A percentile compares a stretch with the other conserved stretches of the same genome.
These are phyloP conservation scores for Hylia prasina DNA, from an alignment of 2,113 vertebrate species.

Conservation along the genomic window DNA sequence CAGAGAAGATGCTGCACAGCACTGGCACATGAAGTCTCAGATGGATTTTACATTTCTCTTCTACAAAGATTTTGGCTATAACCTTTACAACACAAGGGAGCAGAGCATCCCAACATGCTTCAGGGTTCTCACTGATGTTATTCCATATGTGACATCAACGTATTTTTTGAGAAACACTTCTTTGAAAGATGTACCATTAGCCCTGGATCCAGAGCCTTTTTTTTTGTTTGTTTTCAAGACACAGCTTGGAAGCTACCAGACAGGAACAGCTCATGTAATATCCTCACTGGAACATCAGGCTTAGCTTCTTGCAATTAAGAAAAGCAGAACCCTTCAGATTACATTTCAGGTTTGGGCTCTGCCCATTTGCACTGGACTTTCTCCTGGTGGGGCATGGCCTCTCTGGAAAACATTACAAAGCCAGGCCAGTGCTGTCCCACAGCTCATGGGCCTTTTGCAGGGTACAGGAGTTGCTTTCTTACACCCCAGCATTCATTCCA, in stretches of 20 bases:
- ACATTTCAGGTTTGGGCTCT: neutral
- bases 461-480: neutral
- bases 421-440: neutral
- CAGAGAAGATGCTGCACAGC: neutral
- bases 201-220: neutral
- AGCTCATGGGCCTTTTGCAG: neutral
- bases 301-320: neutral
- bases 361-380: neutral
- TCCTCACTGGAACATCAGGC: neutral
- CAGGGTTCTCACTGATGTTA: neutral
- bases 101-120: neutral
- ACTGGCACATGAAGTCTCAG: neutral
- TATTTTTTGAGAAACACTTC: neutral
- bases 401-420: neutral
- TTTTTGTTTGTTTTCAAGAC: neutral
- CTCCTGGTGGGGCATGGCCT: neutral
- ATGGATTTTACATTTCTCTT: neutral
- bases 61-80: neutral
- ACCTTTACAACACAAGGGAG: neutral
- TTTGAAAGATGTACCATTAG: neutral
- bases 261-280: neutral
- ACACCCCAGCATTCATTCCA: neutral
- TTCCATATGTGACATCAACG: rapidly evolving
- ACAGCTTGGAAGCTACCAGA: neutral
- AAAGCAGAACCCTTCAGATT: neutral